A percentile compares a stretch with the other conserved stretches of the same genome.
phyloP scores from a whole-genome alignment of 2,797 vertebrate species.

The Sardinella longiceps region DNA sequence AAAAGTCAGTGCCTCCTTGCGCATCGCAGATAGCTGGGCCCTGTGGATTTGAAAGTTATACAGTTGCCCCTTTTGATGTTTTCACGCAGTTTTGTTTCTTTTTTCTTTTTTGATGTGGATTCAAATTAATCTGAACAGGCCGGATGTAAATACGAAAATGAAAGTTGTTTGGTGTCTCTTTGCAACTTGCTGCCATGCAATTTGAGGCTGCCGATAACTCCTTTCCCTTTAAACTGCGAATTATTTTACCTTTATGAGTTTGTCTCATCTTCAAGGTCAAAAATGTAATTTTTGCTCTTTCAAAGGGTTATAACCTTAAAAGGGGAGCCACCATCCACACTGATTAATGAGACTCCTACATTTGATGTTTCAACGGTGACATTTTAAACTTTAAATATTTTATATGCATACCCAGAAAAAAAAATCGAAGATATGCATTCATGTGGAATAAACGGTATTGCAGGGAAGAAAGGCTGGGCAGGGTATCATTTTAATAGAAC shows the following conservation, averaged over 20 bases:
- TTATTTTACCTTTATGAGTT: slow-evolving; percentile 89
- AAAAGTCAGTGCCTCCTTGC: slow-evolving; percentile 76
- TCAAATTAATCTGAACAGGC: slow-evolving; percentile 83
- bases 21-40: slow-evolving; percentile 72
- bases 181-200: slow-evolving; percentile 69
- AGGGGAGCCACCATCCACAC: slow-evolving; percentile 82
- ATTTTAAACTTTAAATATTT: slow-evolving; percentile 90
- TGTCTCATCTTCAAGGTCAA: slow-evolving; percentile 90
- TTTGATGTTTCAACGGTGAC: slow-evolving; percentile 88
- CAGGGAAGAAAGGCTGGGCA: slow-evolving; percentile 77
- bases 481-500: slow-evolving; percentile 85
- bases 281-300: slow-evolving; percentile 90
- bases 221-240: slow-evolving; percentile 84
- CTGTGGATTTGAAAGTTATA: slow-evolving; percentile 79
- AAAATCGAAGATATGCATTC: slow-evolving; percentile 84
- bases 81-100: slow-evolving; percentile 79
- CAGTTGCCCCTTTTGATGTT: slow-evolving; percentile 80
- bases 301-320: slow-evolving; percentile 90
- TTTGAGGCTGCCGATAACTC: slow-evolving; percentile 80
- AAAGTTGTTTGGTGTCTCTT: slow-evolving; percentile 79
- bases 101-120: slow-evolving; percentile 77
- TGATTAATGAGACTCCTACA: slow-evolving; percentile 85
- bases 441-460: slow-evolving; percentile 88
- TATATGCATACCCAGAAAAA: slow-evolving; percentile 83
- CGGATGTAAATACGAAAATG: slow-evolving; percentile 82